Evolutionary conservation across 2,797 vertebrate genomes (phyloP).

Genomic region (Esox lucius): DNA sequence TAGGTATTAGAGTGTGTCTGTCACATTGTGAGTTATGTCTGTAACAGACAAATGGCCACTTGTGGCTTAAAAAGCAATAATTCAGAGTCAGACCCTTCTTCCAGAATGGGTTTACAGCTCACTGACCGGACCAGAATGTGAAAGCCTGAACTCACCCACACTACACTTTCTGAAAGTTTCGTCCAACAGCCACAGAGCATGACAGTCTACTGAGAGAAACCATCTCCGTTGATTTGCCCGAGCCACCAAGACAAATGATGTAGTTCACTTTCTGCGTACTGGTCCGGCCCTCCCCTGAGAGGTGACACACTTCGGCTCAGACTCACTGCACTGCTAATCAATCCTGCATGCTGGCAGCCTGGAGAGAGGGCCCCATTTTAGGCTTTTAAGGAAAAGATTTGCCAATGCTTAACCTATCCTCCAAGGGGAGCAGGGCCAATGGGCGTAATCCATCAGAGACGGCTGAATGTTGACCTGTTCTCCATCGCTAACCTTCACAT

Average conservation of each 20-base stretch:
- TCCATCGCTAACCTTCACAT: conserved; percentile 37
- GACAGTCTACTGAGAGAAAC: conserved; percentile 48
- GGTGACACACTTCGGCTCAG: conserved; percentile 59
- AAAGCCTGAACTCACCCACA: neutral
- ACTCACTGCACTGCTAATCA: conserved; percentile 61
- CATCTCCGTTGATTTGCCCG: conserved; percentile 50
- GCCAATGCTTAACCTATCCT: conserved; percentile 43
- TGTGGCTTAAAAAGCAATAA: conserved; percentile 32
- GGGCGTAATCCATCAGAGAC: conserved; percentile 37
- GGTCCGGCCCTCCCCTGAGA: conserved; percentile 48
- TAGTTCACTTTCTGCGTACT: conserved; percentile 48
- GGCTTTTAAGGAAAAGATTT: conserved; percentile 54
- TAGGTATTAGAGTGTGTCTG: conserved; percentile 5
- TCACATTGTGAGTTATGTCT: conserved; percentile 31
- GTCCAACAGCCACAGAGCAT: conserved; percentile 3
- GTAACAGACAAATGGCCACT: conserved; percentile 23
- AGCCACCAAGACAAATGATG: conserved; percentile 39
- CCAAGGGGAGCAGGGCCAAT: conserved; percentile 36
- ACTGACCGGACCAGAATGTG: neutral
- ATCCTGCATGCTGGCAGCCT: conserved; percentile 45
- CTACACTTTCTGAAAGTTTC: neutral
- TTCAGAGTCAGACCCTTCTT: conserved; percentile 21
- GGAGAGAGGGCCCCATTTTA: conserved; percentile 38
- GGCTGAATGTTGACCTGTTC: conserved; percentile 25
- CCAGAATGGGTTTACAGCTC: conserved; percentile 27